Conservation (phyloP, 2,113 vertebrate species). For the Sorex fumeus region DNA sequence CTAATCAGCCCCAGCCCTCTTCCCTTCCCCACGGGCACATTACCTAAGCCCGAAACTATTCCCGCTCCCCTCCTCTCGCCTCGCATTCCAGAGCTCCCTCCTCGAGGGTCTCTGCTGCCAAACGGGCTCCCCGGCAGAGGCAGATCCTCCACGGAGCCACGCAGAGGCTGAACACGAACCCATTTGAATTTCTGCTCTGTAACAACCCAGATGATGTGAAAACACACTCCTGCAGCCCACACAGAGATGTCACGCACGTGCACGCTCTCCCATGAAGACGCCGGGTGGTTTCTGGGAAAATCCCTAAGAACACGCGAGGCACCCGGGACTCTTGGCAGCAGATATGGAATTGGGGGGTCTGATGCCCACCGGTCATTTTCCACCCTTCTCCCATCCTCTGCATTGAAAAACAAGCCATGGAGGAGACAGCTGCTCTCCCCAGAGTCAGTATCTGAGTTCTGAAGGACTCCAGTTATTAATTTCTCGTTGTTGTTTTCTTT, state of each 20-base stretch:
- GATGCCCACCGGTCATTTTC: neutral
- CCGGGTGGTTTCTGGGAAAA: neutral
- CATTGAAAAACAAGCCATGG: slow-evolving; percentile 18
- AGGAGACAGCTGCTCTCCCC: neutral
- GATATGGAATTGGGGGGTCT: neutral
- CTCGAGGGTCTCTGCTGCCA: neutral
- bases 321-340: neutral
- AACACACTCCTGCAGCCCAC: neutral
- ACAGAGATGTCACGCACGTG: too few relatives aligned
- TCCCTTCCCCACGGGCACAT: too few relatives aligned
- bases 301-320: neutral
- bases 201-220: neutral
- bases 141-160: neutral
- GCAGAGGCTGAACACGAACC: neutral
- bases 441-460: too few relatives aligned
- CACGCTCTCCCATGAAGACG: neutral
- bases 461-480: too few relatives aligned
- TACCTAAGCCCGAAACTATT: neutral
- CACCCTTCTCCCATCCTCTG: neutral
- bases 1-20: neutral
- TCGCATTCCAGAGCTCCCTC: too few relatives aligned
- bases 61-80: neutral
- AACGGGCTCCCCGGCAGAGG: neutral
- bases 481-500: neutral
- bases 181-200: neutral